Conservation (phyloP, 2,888 invertebrate species). For the Furcula furcula region DNA sequence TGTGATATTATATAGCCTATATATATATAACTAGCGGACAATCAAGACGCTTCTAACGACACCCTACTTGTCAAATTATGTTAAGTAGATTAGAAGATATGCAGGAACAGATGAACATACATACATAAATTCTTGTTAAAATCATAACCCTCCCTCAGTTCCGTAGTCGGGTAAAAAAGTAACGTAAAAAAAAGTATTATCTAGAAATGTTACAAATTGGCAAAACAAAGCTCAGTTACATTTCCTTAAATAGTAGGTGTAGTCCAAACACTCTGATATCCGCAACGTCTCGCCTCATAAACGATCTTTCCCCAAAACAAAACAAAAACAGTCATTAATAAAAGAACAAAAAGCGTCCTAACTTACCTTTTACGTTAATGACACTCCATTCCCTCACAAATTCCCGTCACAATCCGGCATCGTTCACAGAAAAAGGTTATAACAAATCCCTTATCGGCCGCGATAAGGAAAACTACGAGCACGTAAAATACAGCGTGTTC, state of each 20-base stretch:
- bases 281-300: constrained; percentile 2
- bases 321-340: constrained; percentile 48
- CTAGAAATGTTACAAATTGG: too few relatives aligned
- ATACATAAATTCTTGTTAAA: too few relatives aligned
- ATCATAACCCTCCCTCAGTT: too few relatives aligned
- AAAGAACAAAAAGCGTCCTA: constrained; percentile 39
- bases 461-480: constrained; percentile 39
- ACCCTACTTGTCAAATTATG: too few relatives aligned
- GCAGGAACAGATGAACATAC: too few relatives aligned
- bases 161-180: too few relatives aligned
- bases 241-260: constrained; percentile 1
- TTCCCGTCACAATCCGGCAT: constrained; percentile 40
- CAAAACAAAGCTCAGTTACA: too few relatives aligned
- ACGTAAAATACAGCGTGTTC: constrained; percentile 19
- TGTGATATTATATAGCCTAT: too few relatives aligned
- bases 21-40: too few relatives aligned
- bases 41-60: too few relatives aligned
- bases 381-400: constrained; percentile 61
- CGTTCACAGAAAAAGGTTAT: constrained; percentile 39
- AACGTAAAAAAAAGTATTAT: too few relatives aligned
- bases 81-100: too few relatives aligned
- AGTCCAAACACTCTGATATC: constrained; percentile 4
- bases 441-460: constrained; percentile 40
- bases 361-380: constrained; percentile 65
- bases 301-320: constrained; percentile 18